Evolutionary conservation across 1,140 invertebrate species (phyloP).

Genomic region (Aphelenchoides besseyi): DNA sequence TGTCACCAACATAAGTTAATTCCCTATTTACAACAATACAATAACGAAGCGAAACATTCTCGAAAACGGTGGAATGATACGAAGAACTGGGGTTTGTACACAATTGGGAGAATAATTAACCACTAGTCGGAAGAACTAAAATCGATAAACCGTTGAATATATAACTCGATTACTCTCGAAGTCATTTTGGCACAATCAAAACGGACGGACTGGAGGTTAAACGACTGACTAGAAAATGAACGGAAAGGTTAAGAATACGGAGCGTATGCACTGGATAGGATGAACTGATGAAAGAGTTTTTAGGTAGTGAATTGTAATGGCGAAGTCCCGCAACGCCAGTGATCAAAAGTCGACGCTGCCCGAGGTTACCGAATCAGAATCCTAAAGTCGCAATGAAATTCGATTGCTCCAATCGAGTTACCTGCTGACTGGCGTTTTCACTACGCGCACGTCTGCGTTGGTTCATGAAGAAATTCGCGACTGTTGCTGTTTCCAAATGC

Average conservation of each 20-base stretch:
- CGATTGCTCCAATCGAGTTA: not conserved
- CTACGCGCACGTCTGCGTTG: not conserved
- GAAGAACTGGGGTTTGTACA: not conserved
- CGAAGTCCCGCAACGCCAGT: not conserved
- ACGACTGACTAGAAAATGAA: not conserved
- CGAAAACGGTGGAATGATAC: not conserved
- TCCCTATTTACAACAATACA: slow-evolving; percentile 1
- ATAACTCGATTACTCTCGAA: too few relatives aligned
- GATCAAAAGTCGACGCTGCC: not conserved
- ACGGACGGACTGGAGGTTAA: too few relatives aligned
- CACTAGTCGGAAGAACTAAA: not conserved
- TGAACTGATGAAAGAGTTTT: not conserved
- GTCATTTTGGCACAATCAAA: too few relatives aligned
- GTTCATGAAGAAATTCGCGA: slow-evolving; percentile 98
- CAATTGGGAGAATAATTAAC: slow-evolving; percentile 1
- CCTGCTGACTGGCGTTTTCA: not conserved
- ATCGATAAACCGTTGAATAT: not conserved
- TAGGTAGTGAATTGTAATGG: not conserved
- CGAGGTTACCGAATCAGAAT: not conserved
- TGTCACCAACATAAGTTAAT: not conserved
- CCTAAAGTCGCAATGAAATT: not conserved
- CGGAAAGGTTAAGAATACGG: not conserved
- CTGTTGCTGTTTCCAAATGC: slow-evolving; percentile 93
- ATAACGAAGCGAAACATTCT: too few relatives aligned
- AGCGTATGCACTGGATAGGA: not conserved